phyloP scores from a whole-genome alignment of 1,140 invertebrate genomes.

The Aphelinus certus region DNA sequence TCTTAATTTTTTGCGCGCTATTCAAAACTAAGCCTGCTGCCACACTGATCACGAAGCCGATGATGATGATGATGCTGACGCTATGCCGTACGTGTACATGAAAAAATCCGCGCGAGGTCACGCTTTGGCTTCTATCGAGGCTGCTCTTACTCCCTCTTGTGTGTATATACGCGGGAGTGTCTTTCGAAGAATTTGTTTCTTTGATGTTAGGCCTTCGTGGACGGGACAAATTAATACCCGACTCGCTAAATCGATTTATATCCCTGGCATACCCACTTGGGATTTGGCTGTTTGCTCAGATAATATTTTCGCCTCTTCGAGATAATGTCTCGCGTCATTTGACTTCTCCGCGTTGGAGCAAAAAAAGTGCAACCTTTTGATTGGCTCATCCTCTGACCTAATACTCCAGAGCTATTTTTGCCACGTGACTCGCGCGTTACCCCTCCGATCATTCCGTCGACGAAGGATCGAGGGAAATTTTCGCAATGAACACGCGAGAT shows the following conservation, averaged over 20 bases:
- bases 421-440: neutral
- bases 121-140: constrained; percentile 24
- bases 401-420: neutral
- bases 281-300: neutral
- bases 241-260: constrained; percentile 3
- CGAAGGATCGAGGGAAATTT: neutral
- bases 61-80: no score
- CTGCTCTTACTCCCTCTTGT: no score
- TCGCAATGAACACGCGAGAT: neutral
- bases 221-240: constrained; percentile 5
- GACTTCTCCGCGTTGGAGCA: no score
- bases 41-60: no score
- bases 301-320: neutral
- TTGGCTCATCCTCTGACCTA: no score
- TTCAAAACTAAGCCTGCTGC: no score
- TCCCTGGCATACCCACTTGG: no score
- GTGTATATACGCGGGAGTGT: neutral
- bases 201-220: neutral
- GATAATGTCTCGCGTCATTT: no score
- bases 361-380: no score
- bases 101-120: constrained; percentile 2
- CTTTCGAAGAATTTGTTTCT: constrained; percentile 23
- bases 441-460: neutral
- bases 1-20: constrained; percentile 20
- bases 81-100: neutral